A percentile compares a stretch with the other conserved stretches of the same genome.
phyloP scores from a whole-genome alignment of 2,888 invertebrate species.

The Nemotelus pantherinus region DNA sequence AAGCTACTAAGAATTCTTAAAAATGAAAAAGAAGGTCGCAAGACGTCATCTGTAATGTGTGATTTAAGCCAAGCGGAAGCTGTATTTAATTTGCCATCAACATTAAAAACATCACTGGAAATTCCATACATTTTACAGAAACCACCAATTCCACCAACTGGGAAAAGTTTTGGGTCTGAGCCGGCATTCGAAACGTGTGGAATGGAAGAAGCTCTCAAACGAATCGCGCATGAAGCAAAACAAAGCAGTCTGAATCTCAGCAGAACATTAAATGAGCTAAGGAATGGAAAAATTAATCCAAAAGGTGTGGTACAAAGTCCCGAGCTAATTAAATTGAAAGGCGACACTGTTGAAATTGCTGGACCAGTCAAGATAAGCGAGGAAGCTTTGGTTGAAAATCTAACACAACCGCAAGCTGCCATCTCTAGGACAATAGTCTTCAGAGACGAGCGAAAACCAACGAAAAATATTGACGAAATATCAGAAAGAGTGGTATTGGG shows the following conservation, averaged over 20 bases:
- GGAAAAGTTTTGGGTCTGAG: constrained; percentile 65
- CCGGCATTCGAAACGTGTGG: constrained; percentile 66
- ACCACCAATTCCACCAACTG: constrained; percentile 69
- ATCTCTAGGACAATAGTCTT: no score
- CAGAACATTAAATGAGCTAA: constrained; percentile 72
- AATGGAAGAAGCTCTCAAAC: constrained; percentile 77
- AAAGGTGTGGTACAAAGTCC: neutral
- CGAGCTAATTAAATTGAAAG: constrained; percentile 46
- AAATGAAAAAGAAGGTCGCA: constrained; percentile 55
- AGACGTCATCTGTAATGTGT: constrained; percentile 55
- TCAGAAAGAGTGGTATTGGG: constrained; percentile 63
- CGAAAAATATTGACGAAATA: constrained; percentile 62
- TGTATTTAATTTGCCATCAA: constrained; percentile 61
- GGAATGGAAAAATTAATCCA: constrained; percentile 56
- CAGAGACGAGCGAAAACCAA: constrained; percentile 58
- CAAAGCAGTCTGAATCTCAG: constrained; percentile 77
- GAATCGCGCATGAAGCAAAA: constrained; percentile 79
- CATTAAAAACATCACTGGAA: constrained; percentile 54
- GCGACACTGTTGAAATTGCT: constrained; percentile 65
- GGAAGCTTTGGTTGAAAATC: constrained; percentile 64
- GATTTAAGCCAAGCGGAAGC: constrained; percentile 64
- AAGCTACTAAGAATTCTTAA: constrained; percentile 59
- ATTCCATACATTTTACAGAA: constrained; percentile 63
- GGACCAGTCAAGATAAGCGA: constrained; percentile 67
- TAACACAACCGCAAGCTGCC: constrained; percentile 11